Percentiles rank a stretch among this genome's conserved stretches.
Conservation (phyloP, 2,797 vertebrate species). For the Thamnophis elegans region DNA sequence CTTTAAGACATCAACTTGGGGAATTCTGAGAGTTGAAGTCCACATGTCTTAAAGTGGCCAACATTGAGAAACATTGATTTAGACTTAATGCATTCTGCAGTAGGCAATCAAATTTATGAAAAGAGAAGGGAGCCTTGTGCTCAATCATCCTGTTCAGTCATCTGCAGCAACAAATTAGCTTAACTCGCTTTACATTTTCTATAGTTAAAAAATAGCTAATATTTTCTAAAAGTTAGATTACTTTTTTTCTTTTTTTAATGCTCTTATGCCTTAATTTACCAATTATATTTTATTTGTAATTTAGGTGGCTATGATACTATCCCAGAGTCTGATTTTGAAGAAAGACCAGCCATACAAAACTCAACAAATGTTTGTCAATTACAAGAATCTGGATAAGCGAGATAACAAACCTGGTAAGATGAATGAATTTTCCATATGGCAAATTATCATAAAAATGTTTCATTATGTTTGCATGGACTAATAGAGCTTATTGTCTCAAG, state of each 20-base stretch:
- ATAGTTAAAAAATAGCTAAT: background rate
- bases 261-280: background rate
- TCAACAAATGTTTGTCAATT: conserved; percentile 70
- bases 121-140: background rate
- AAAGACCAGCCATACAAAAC: conserved; percentile 68
- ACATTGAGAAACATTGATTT: background rate
- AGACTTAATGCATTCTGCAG: background rate
- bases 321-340: conserved; percentile 78
- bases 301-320: conserved; percentile 74
- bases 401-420: conserved; percentile 74
- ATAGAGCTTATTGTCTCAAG: background rate
- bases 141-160: background rate
- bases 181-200: background rate
- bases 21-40: background rate
- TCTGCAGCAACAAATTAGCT: background rate
- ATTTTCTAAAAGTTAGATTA: background rate
- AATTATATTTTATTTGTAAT: conserved; percentile 26
- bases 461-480: background rate
- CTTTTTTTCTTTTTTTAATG: background rate
- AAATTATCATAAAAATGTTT: background rate
- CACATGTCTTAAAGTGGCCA: background rate
- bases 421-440: background rate
- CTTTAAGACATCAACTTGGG: background rate
- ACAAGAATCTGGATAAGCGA: conserved; percentile 71
- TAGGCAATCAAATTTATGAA: background rate